Evolutionary conservation across 2,797 vertebrate species (phyloP), one percentile per base, ranked within the genome.

Genomic region (Agapornis canus): DNA sequence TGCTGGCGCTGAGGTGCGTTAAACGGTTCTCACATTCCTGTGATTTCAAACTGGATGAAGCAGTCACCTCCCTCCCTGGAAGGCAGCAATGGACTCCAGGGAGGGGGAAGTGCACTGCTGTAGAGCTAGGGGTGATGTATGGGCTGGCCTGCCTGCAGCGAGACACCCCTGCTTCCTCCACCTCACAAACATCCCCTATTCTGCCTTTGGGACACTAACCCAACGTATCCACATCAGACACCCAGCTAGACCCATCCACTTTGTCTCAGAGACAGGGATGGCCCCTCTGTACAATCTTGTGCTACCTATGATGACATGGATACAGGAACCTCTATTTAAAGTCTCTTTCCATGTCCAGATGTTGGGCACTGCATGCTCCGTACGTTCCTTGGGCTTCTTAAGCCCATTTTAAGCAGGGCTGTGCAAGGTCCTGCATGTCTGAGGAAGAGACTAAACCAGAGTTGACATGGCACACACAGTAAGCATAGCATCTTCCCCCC

Each of bases 21-120:
- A 11, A 94, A 96, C 91, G 3, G 87, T n/a, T 92, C 76, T 61
- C 40, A 69, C 76, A 22, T 89, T 70, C 73, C 25, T 14, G 6
- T 12, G 10, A 69, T 86, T 85, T 47, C 56, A 85, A 82, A 40
- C 10, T n/a, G 0, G 0, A 22, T 6, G 56, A 47, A 83, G 57
- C 39, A 37, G 20, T 23, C 31, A 8, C 42, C 47, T 43, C 60
- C 79, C 60, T 42, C 10, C 18, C 32, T n/a, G 31, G 23, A 31
- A 72, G 37, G 43, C 5, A 65, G 73, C 51, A 60, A 27, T 0
- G 3, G n/a, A 29, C 14, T 19, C 25, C 5, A 1, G 9, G 12
- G 17, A 82, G 5, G 22, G 29, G 19, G 13, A 63, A 65, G 7
- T 6, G 43, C 14, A 22, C 26, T 49, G 32, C 15, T 48, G 23